A percentile compares a stretch with the other conserved stretches of the same genome.
These are phyloP conservation scores for Nannoperca australis DNA, from an alignment of 2,797 vertebrate genomes.

Conservation along the genomic window DNA sequence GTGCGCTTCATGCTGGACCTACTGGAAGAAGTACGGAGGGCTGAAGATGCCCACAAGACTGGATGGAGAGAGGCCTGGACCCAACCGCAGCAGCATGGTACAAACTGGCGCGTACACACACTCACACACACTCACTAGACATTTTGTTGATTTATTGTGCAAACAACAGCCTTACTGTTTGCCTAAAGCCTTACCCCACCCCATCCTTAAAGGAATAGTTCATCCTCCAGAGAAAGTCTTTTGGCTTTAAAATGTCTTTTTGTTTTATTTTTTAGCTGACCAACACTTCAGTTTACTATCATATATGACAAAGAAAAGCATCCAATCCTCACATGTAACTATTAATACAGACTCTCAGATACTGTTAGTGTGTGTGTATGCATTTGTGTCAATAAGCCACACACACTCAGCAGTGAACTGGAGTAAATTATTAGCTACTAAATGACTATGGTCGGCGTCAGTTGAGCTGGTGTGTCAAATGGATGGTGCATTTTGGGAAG, in stretches of 20 bases:
- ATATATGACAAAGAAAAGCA: background rate
- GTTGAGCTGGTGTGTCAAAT: background rate
- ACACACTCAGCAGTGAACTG: background rate
- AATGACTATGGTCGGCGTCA: background rate
- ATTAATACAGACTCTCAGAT: background rate
- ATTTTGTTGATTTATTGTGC: constrained; percentile 22
- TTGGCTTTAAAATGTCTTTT: background rate
- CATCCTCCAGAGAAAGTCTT: background rate
- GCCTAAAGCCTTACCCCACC: background rate
- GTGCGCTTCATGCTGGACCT: constrained; percentile 97
- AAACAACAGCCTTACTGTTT: constrained; percentile 24
- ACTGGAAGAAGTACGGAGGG: constrained; percentile 99
- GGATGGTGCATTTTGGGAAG: constrained; percentile 29
- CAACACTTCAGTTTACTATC: background rate
- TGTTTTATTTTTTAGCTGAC: background rate
- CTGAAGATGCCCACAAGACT: constrained; percentile 98
- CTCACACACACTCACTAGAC: constrained; percentile 20
- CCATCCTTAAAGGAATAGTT: background rate
- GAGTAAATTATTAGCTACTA: constrained; percentile 14
- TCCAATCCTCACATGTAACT: background rate
- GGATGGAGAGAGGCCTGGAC: constrained; percentile 96
- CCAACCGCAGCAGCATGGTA: constrained; percentile 95
- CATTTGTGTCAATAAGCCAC: background rate
- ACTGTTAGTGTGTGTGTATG: background rate
- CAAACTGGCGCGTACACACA: constrained; percentile 5